Percentiles rank a stretch among this genome's conserved stretches.
Evolutionary conservation across 2,797 vertebrate genomes (phyloP).

Genomic region (Poeciliopsis turneri): DNA sequence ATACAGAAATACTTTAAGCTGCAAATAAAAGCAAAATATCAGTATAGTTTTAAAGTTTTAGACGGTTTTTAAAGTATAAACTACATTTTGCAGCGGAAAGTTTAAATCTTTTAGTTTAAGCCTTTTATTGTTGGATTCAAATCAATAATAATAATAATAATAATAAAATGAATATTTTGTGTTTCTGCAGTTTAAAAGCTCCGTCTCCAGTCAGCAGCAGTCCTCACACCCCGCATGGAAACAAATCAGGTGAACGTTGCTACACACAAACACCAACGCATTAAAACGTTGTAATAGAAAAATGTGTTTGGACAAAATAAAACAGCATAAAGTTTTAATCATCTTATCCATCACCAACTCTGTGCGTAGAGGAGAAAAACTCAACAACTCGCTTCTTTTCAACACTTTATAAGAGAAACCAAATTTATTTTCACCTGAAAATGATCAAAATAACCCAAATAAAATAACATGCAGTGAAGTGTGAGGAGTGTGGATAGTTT

Average conservation of each 20-base stretch:
- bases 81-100: background rate
- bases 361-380: background rate
- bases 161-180: conserved; percentile 2
- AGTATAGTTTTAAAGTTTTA: background rate
- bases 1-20: background rate
- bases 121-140: background rate
- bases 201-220: conserved; percentile 52
- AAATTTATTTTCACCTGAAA: background rate
- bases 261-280: background rate
- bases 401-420: background rate
- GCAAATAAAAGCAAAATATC: background rate
- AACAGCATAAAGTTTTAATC: background rate
- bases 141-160: background rate
- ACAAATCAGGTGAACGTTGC: conserved; percentile 57
- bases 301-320: background rate
- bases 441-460: background rate
- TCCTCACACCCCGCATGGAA: conserved; percentile 29
- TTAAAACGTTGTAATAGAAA: background rate
- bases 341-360: too few species aligned
- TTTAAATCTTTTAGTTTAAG: background rate
- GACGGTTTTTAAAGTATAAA: conserved; percentile 5
- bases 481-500: background rate
- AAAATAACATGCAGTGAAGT: background rate
- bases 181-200: conserved; percentile 53
- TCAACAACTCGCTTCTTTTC: background rate